Evolutionary conservation across 2,113 vertebrate species (phyloP).

Genomic region (Carassius auratus): DNA sequence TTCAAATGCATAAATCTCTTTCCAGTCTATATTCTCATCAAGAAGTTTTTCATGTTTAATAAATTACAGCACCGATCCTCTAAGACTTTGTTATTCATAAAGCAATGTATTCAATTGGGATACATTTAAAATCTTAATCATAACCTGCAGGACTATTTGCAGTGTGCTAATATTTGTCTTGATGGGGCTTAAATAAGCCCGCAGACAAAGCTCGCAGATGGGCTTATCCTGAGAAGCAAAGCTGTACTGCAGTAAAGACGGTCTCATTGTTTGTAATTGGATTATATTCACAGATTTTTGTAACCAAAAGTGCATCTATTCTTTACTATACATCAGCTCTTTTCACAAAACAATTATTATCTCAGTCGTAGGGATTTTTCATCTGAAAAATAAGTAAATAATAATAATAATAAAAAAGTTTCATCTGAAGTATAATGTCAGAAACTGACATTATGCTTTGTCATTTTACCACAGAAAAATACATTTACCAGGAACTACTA

Average conservation of each 20-base stretch:
- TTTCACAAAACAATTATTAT: conserved; percentile 16
- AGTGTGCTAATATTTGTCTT: conserved; percentile 92
- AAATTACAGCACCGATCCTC: conserved; percentile 95
- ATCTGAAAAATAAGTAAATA: too few species aligned
- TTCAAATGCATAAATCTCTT: conserved; percentile 96
- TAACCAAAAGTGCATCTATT: conserved; percentile 43
- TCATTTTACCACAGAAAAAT: too few species aligned
- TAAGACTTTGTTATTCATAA: conserved; percentile 98
- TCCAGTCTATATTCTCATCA: conserved; percentile 97
- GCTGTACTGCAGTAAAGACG: conserved; percentile 77
- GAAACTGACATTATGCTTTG: too few species aligned
- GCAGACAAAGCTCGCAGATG: conserved; percentile 84
- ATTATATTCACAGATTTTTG: conserved; percentile 60
- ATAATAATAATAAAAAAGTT: too few species aligned
- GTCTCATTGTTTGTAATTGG: conserved; percentile 75
- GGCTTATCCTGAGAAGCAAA: conserved; percentile 83
- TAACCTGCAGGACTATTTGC: conserved; percentile 96
- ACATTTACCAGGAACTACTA: too few species aligned
- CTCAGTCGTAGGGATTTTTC: too few species aligned
- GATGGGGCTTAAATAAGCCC: conserved; percentile 83
- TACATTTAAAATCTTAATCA: conserved; percentile 97
- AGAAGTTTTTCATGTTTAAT: conserved; percentile 98
- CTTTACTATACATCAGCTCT: conserved; percentile 23
- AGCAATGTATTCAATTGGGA: conserved; percentile 90
- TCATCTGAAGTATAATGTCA: too few species aligned